Evolutionary conservation across 2,888 invertebrate species (phyloP), one percentile per base, ranked within the genome.

Genomic region (Allacma fusca): DNA sequence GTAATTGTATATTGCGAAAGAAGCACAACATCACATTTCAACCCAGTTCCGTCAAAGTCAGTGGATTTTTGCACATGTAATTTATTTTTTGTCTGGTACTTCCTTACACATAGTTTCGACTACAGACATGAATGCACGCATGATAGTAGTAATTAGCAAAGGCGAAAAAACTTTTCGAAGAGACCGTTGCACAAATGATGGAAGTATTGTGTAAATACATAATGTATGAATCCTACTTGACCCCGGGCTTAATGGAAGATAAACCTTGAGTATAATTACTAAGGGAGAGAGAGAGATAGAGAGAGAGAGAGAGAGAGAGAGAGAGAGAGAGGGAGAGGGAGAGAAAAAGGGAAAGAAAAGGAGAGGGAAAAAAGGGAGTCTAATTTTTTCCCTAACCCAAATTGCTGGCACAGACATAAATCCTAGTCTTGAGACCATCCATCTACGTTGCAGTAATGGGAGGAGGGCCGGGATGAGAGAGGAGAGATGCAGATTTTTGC

Each of bases 251-350:
- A n/a, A 16, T n/a, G 40, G 34, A 40, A 69, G 29, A 29, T 69
- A 34, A 26, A 65, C 67, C 28, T 65, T 65, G 67, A 21, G 21
- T n/a, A 23, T n/a, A 59, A n/a, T 21, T 23, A 59, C 21, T 21
- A 7, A 7, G 2, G 12, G 59, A 59, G 21, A 23, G 23, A 4
- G 59, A n/a, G 23, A 7, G 28, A 28, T 2, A 16, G 64, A 64
- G n/a, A 12, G 50, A 64, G 43, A 70, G 28, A 68, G 67, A 67
- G 67, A 43, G 26, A 70, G 50, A n/a, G 26, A 24, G 16, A 26
- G 19, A 24, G n/a, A 50, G 5, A 70, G 21, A 68, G 26, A 40
- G 67, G 23, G 4, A 21, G n/a, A 62, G 24, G 21, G 1, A 65
- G 59, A 7, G 4, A 59, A 5, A 24, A 65, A 65, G 68, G 34